Evolutionary conservation across 2,797 vertebrate genomes (phyloP).

Genomic region (Hyperoplus immaculatus): DNA sequence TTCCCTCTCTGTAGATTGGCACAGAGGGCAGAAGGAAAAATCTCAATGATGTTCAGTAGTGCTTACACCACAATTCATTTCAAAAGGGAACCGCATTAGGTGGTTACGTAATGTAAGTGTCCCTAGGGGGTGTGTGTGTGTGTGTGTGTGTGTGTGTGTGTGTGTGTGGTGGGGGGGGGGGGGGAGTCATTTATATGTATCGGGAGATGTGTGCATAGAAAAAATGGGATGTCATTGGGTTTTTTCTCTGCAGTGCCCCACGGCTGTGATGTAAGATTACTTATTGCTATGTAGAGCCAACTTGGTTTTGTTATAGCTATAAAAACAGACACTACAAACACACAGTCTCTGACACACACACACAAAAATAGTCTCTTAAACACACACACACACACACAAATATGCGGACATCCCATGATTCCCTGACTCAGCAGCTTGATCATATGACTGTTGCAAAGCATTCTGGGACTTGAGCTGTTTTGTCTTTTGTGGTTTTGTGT

Average conservation of each 20-base stretch:
- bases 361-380: too few species aligned
- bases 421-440: constrained; percentile 71
- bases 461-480: constrained; percentile 50
- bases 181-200: constrained; percentile 33
- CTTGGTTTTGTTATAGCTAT: constrained; percentile 12
- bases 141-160: too few species aligned
- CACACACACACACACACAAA: background rate
- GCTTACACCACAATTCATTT: constrained; percentile 48
- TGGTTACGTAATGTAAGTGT: constrained; percentile 48
- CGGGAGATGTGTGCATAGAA: constrained; percentile 42
- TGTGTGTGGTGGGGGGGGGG: too few species aligned
- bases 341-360: too few species aligned
- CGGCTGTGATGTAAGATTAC: constrained; percentile 59
- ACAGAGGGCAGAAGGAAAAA: background rate
- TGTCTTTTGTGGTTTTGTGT: constrained; percentile 15
- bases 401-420: constrained; percentile 56
- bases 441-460: constrained; percentile 63
- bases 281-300: constrained; percentile 13
- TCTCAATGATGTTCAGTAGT: constrained; percentile 2
- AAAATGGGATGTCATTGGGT: constrained; percentile 43
- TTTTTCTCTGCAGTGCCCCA: constrained; percentile 6
- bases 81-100: constrained; percentile 18
- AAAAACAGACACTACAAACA: too few species aligned
- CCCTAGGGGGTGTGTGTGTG: background rate
- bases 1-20: constrained; percentile 43